Evolutionary conservation across 2,113 vertebrate species (phyloP), one percentile per base, ranked within the genome.

Genomic region (Gymnobelideus leadbeateri): DNA sequence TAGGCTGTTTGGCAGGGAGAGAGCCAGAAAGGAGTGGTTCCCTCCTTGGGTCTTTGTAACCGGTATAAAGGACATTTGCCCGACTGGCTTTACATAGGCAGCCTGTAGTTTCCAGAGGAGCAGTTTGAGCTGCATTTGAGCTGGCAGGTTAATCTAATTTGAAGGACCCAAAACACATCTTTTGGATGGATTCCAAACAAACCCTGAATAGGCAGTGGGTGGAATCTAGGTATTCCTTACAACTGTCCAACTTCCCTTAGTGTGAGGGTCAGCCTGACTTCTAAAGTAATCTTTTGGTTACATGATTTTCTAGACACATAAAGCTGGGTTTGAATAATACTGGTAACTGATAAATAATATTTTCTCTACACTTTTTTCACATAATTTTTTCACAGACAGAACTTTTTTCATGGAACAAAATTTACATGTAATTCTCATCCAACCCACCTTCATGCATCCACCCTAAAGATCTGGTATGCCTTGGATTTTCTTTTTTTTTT

Each of bases 401-500:
- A 84, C 37, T 84, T 84, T 77, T 84, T 43, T 84, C 16, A 43
- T 43, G 9, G 68, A 84, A 84, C n/a, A 84, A 84, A 84, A 84
- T 8, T 84, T 16, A 43, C n/a, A 84, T 84, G 37, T 84, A 43
- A 16, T 9, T 77, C 16, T 43, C 37, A 19, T n/a, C 0, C 6
- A 84, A 21, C 14, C 16, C 37, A 84, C 3, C 6, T 84, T 16
- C n/a, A 43, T 84, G 19, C 1, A 16, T 68, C 31, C 3, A n/a
- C 68, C n/a, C n/a, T 43, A 84, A 31, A 84, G 21, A 91, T 54
- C 4, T 49, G 47, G 47, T 49, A 49, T 4, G 91, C 43, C 19
- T 89, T 14, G 93, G 89, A 31, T 89, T 52, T 93, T 51, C 57
- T 49, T n/a, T n/a, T n/a, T n/a, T n/a, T n/a, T n/a, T n/a, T n/a